Evolutionary conservation across 2,797 vertebrate species (phyloP), one percentile per base, ranked within the genome.

Genomic region (Allochrocebus solatus): DNA sequence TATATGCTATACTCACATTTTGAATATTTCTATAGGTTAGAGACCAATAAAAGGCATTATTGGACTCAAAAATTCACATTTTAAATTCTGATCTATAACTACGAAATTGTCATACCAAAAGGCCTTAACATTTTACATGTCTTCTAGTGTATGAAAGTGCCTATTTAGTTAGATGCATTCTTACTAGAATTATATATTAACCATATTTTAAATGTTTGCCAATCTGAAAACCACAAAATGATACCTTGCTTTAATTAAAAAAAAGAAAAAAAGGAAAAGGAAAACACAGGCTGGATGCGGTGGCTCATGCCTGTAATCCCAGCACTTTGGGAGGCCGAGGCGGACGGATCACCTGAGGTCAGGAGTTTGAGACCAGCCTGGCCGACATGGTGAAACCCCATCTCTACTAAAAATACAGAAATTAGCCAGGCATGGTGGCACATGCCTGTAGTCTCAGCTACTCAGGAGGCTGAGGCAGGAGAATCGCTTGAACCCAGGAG

Each of bases 41-140:
- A 90, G 75, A 59, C 10, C n/a, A 91, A 36, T 83, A 79, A 83
- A 70, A 95, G 30, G 26, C 91, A 89, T 90, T 93, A 61, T 11
- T 89, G 43, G 72, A 46, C 11, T 80, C 12, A 84, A 48, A 89
- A 88, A 90, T 59, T 76, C 59, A 82, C 13, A 53, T 16, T 79
- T 95, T 64, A 61, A 36, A 94, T 80, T 89, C 84, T 85, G 79
- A 92, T 75, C 74, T 81, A 4, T 48, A 43, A 83, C 30, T 88
- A 53, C 28, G 88, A 87, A 94, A 79, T 84, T 72, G 26, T 67
- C 81, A 93, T 64, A 39, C 41, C 72, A 64, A 95, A 94, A 61
- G 39, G 8, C 36, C 30, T 64, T 90, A 72, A 28, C 48, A 87
- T 17, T 90, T 80, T 93, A n/a, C 4, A 21, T 33, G 78, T 55